Conservation (phyloP, 1,140 invertebrate species). For the Heliothis subflexa region DNA sequence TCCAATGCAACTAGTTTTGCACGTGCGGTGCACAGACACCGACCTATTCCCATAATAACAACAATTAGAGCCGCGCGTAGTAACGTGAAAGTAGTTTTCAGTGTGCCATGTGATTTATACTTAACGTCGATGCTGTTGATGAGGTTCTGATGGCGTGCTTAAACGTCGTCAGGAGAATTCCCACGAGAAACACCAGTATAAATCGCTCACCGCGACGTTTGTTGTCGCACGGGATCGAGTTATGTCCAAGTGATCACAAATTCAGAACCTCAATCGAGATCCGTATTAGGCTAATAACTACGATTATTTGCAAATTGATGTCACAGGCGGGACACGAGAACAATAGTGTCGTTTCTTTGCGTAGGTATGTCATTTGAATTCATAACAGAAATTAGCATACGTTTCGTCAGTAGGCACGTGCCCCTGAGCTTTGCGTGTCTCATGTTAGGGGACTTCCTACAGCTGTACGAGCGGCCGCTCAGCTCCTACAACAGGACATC, state of each 20-base stretch:
- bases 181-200: slow-evolving; percentile 34
- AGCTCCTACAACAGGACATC: slow-evolving; percentile 56
- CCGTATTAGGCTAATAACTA: slow-evolving; percentile 57
- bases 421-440: slow-evolving; percentile 17
- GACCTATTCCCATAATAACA: slow-evolving; percentile 37
- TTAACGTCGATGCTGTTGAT: slow-evolving; percentile 24
- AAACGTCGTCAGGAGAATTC: slow-evolving; percentile 25
- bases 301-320: slow-evolving; percentile 62
- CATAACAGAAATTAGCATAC: slow-evolving; percentile 58
- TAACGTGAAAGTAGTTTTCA: slow-evolving; percentile 32
- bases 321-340: slow-evolving; percentile 51
- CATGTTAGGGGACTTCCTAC: slow-evolving; percentile 55
- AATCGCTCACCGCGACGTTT: slow-evolving; percentile 16
- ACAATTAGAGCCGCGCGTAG: slow-evolving; percentile 16
- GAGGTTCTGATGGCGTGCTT: slow-evolving; percentile 40
- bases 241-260: slow-evolving; percentile 36
- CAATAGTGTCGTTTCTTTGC: slow-evolving; percentile 54
- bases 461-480: slow-evolving; percentile 58
- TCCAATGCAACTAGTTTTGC: slow-evolving; percentile 51
- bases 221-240: slow-evolving; percentile 32
- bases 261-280: slow-evolving; percentile 48
- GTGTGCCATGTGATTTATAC: slow-evolving; percentile 14
- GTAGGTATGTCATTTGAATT: slow-evolving; percentile 58
- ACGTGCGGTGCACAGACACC: slow-evolving; percentile 23
- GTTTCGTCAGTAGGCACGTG: slow-evolving; percentile 56